Base-by-base conservation (phyloP, 2,797 vertebrate species). In the Myotis myotis region DNA sequence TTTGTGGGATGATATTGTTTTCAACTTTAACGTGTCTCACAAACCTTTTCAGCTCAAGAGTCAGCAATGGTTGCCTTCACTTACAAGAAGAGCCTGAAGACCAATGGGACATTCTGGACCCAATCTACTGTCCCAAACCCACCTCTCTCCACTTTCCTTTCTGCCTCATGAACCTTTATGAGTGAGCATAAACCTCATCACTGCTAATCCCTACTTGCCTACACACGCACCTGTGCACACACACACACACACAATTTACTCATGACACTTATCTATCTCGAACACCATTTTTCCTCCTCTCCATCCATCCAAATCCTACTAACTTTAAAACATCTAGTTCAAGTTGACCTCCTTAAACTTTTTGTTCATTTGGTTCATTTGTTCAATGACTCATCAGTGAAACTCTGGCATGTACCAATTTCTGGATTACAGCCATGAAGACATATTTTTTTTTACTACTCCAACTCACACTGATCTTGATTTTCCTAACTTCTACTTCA, bases 281-380 rank as follows among this genome's bases (percentile, higher is more conserved):
- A 90, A 74, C 72, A 72, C 16, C 23, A 8, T 84, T 80, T 22
- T 7, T 47, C 66, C 11, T 71, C 25, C 4, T 85, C 13, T 88
- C n/a, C 9, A 66, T 20, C 19, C 30, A 72, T 70, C 5, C 30
- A 82, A 86, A 64, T 68, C 13, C 20, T 70, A 47, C 22, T 15
- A 23, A 86, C 76, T 88, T 93, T 28, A 28, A 91, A 97, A 87
- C 23, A 51, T 57, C 30, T 70, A 66, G 57, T 36, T 87, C 47
- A 91, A 78, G 33, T 82, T 86, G 62, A 89, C 83, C 71, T 80
- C 86, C 41, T 53, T 93, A 85, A 68, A 84, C 17, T 25, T 66
- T 36, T 83, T 60, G 71, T 49, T 66, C 19, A 91, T 89, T 89
- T 89, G 6, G 38, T 86, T 70, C 22, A 93, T 75, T 94, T 16